Evolutionary conservation across 2,797 vertebrate species (phyloP).

Genomic region (Sibirionetta formosa): DNA sequence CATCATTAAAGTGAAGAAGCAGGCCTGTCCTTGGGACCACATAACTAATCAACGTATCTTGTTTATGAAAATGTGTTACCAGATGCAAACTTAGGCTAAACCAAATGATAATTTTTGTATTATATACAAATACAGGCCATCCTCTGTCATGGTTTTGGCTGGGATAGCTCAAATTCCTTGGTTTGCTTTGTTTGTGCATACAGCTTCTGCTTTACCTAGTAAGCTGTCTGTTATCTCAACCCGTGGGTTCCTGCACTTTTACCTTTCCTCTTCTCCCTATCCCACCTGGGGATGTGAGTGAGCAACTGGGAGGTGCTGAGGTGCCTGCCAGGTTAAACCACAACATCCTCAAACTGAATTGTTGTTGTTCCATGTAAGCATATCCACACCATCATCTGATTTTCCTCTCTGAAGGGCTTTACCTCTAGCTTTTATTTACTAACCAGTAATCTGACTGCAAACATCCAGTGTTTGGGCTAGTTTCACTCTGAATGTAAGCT

Average conservation of each 20-base stretch:
- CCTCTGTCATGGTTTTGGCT: no score
- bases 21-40: neutral
- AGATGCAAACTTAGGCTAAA: neutral
- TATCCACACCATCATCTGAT: neutral
- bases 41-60: rapidly evolving
- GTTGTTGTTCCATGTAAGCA: neutral
- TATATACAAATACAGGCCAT: neutral
- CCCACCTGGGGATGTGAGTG: no score
- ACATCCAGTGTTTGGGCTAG: neutral
- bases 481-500: neutral
- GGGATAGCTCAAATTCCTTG: no score
- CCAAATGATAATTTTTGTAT: neutral
- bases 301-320: no score
- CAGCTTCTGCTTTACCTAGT: no score
- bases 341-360: neutral
- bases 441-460: neutral
- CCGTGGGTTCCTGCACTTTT: no score
- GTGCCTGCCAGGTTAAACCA: no score
- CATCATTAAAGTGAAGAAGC: neutral
- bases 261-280: no score
- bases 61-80: neutral
- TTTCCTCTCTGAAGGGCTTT: neutral
- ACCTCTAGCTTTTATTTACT: neutral
- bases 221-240: no score
- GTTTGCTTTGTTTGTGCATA: no score